Evolutionary conservation across 2,797 vertebrate genomes (phyloP).

Genomic region (Catamblyrhynchus diadema): DNA sequence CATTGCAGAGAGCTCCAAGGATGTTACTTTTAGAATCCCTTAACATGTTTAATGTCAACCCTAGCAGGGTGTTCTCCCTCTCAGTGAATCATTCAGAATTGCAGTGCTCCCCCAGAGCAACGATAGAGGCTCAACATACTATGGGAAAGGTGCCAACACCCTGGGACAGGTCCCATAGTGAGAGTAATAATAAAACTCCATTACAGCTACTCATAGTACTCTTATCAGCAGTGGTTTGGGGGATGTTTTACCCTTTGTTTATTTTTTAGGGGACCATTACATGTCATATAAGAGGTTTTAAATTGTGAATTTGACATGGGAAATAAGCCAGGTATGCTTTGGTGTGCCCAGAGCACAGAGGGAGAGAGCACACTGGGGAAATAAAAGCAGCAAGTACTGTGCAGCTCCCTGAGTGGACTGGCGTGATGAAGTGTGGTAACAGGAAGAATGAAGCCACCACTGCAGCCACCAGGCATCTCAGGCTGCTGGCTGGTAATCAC

Average conservation of each 20-base stretch:
- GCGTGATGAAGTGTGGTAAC: rapidly evolving
- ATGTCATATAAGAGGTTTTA: neutral
- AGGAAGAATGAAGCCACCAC: neutral
- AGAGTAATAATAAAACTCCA: neutral
- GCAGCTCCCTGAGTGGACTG: neutral
- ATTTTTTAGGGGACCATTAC: neutral
- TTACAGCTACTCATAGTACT: neutral
- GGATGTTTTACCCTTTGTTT: neutral
- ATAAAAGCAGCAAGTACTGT: neutral
- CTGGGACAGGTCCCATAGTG: neutral
- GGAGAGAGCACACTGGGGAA: neutral
- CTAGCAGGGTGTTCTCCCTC: neutral
- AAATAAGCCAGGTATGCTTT: neutral
- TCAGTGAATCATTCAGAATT: neutral
- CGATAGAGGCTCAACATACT: neutral
- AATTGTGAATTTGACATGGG: neutral
- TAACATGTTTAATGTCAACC: neutral
- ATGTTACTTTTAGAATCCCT: neutral
- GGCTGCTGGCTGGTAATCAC: neutral
- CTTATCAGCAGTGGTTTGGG: neutral
- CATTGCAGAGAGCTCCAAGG: neutral
- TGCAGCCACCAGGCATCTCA: neutral
- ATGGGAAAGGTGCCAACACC: neutral
- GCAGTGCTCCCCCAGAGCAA: neutral
- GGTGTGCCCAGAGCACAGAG: neutral